Evolutionary conservation across 64 coral and sea anemone species (phyloP).

Genomic region (Catalaphyllia jardinei): DNA sequence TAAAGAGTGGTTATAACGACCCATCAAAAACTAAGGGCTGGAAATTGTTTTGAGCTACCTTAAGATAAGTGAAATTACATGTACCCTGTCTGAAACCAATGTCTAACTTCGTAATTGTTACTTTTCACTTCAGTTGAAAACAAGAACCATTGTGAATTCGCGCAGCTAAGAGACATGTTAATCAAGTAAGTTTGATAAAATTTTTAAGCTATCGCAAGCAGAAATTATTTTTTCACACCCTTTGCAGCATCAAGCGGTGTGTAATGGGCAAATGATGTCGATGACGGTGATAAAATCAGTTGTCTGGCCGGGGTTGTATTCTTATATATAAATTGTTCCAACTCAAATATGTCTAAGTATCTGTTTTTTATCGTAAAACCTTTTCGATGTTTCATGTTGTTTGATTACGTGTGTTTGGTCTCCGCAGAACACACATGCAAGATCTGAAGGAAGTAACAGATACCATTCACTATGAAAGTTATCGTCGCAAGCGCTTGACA

Average conservation of each 20-base stretch:
- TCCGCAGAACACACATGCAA: constrained; percentile 96
- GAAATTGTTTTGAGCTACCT: too few relatives aligned
- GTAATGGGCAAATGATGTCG: too few relatives aligned
- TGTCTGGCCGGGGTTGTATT: too few relatives aligned
- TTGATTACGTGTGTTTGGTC: neutral
- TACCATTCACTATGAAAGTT: constrained; percentile 95
- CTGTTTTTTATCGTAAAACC: neutral
- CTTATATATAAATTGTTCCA: too few relatives aligned
- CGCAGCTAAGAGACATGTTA: constrained; percentile 92
- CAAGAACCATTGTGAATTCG: constrained; percentile 98
- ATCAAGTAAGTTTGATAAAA: constrained; percentile 78
- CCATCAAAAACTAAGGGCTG: too few relatives aligned
- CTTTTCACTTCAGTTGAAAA: constrained; percentile 88
- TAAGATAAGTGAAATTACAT: too few relatives aligned
- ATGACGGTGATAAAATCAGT: too few relatives aligned
- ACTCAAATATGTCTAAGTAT: neutral
- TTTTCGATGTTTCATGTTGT: neutral
- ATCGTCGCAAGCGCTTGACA: constrained; percentile 62
- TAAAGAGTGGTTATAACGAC: too few relatives aligned
- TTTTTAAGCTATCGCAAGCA: too few relatives aligned
- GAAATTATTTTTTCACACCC: too few relatives aligned
- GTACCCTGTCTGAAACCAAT: too few relatives aligned
- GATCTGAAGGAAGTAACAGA: constrained; percentile 98
- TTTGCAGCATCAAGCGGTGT: too few relatives aligned
- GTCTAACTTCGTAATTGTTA: constrained; percentile 3